phyloP scores from a whole-genome alignment of 2,888 invertebrate species.

The Caenorhabditis wallacei region DNA sequence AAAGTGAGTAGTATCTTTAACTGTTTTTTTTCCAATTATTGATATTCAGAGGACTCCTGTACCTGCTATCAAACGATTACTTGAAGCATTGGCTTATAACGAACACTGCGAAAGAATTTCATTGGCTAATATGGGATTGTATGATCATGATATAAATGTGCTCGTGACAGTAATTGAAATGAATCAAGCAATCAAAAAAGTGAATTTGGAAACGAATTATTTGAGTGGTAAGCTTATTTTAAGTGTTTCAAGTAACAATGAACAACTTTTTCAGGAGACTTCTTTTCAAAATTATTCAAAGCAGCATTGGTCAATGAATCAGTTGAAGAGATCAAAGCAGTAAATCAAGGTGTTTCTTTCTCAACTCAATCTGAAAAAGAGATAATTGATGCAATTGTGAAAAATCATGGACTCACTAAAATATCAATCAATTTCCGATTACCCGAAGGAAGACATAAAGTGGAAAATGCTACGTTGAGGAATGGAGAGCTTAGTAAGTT shows the following conservation, averaged over 20 bases:
- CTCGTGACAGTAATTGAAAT: constrained; percentile 86
- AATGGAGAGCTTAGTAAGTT: constrained; percentile 82
- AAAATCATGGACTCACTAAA: constrained; percentile 80
- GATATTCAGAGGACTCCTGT: constrained; percentile 81
- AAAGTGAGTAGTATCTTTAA: constrained; percentile 86
- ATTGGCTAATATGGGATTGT: constrained; percentile 94
- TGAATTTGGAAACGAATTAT: constrained; percentile 92
- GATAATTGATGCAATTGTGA: constrained; percentile 80
- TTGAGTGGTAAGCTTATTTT: constrained; percentile 67
- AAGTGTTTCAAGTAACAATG: too few relatives aligned
- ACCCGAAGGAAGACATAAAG: constrained; percentile 82
- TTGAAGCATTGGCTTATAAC: constrained; percentile 92
- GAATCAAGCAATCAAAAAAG: constrained; percentile 84
- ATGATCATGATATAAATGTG: constrained; percentile 90
- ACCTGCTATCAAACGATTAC: constrained; percentile 88
- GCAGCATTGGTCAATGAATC: constrained; percentile 91
- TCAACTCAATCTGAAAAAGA: constrained; percentile 81
- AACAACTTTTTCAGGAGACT: constrained; percentile 89
- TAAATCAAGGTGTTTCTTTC: constrained; percentile 88
- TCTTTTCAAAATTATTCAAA: constrained; percentile 91
- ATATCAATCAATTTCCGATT: constrained; percentile 81
- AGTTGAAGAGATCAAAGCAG: constrained; percentile 95
- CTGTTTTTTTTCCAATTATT: too few relatives aligned
- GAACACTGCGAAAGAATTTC: constrained; percentile 93
- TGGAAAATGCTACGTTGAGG: constrained; percentile 81